Base-by-base conservation (phyloP, 2,888 invertebrate genomes). In the Saturnia japonica region DNA sequence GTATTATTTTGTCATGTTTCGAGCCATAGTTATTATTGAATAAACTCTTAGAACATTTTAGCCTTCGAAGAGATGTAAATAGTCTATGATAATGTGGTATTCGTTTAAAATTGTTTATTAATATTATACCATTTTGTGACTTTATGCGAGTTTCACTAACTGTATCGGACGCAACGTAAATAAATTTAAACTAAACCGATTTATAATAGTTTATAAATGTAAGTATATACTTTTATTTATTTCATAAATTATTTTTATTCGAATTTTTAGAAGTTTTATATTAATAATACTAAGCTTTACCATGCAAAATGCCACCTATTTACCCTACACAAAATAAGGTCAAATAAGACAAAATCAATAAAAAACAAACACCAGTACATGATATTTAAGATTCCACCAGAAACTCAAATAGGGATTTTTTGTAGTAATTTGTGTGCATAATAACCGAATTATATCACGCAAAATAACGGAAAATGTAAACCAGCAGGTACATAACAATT, bases 181-280 rank as follows among this genome's bases (percentile, higher is more conserved):
- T 40, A 40, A 40, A 40, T 64, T 64, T 64, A 64, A 64, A 64
- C 64, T 40, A 16, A 12, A 22, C 57, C 12, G 16, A 9, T 34
- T 34, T 70, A 54, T 73, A 75, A 72, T 77, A 76, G 74, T 80
- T 70, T 83, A 80, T 81, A 82, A 82, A 79, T 81, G 75, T 83
- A 84, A 78, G 77, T 82, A 80, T 51, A 67, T 70, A 66, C 72
- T 64, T 80, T 78, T 81, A 74, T 84, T 85, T 82, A 82, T 70
- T 81, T 84, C 87, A 83, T 86, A 84, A 87, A 87, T 70, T 80
- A 75, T 71, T 70, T 74, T 72, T 72, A 47, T 4, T 6, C 6
- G 7, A 8, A 6, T 47, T 47, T 47, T 47, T 47, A 47, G 34
- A 34, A 34, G 6, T 4, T 34, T 34, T 34, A 2, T 4, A 34